Evolutionary conservation across 2,113 vertebrate species (phyloP), one percentile per base, ranked within the genome.

Genomic region (Sinocyclocheilus anshuiensis): DNA sequence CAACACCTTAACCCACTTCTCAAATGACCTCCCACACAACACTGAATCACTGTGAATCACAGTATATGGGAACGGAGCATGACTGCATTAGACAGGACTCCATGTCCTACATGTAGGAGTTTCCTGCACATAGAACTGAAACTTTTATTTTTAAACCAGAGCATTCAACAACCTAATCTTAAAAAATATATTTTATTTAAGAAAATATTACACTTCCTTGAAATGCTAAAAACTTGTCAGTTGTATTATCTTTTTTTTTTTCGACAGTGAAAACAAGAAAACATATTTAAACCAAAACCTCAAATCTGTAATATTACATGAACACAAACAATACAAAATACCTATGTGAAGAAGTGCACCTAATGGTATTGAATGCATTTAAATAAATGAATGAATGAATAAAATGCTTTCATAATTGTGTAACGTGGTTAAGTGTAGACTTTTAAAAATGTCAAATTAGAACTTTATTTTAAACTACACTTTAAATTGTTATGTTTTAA

Each of bases 1-100:
- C 75, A 79, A 74, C 36, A 61, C 72, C 24, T 77, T 82, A 84
- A 88, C 22, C n/a, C 77, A 65, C 53, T 84, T 48, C 55, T 84
- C 83, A 72, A 45, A 85, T 77, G 61, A 61, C 33, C 61, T 67
- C 29, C 42, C 53, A 65, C 72, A n/a, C 18, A 77, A 33, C 20
- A 20, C 6, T 53, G 63, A 79, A 26, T 77, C n/a, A 61, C 86
- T 72, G 74, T 50, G 36, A 42, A 80, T 67, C 45, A 29, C 15
- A 7, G 13, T 33, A 33, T 81, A 9, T 7, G 22, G 33, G 13
- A 71, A 65, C 42, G 20, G 57, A 80, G 72, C 61, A 3, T 72
- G 11, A 77, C 33, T 22, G 48, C 59, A 20, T 50, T 84, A 45
- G 72, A 33, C 24, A 53, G 11, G 36, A 42, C 1, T 6, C 36